Conservation (phyloP, 1,140 invertebrate genomes). For the Goniozus legneri region DNA sequence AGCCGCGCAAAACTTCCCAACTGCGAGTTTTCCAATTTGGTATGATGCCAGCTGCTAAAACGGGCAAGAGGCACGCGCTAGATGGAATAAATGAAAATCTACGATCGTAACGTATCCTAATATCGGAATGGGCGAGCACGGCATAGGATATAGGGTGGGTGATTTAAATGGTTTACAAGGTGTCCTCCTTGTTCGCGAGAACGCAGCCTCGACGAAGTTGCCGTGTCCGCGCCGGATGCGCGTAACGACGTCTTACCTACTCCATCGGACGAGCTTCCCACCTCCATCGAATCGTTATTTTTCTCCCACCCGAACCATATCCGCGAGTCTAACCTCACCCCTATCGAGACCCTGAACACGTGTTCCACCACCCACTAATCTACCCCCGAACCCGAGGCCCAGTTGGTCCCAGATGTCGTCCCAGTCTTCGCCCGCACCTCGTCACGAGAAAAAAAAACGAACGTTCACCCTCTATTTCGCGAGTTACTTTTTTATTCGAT, state of each 20-base stretch:
- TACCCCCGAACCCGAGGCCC: slow-evolving; percentile 19
- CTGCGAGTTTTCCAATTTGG: slow-evolving; percentile 50
- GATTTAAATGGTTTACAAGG: slow-evolving; percentile 47
- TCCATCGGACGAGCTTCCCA: slow-evolving; percentile 30
- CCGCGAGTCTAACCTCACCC: too few relatives aligned
- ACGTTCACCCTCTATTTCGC: too few relatives aligned
- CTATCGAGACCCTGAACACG: slow-evolving; percentile 38
- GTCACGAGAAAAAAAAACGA: too few relatives aligned
- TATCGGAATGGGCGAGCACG: slow-evolving; percentile 24
- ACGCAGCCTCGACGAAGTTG: slow-evolving; percentile 15
- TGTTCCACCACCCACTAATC: slow-evolving; percentile 53
- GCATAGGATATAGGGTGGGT: slow-evolving; percentile 11
- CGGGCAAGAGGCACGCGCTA: slow-evolving; percentile 19
- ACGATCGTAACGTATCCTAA: slow-evolving; percentile 41
- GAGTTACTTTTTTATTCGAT: too few relatives aligned
- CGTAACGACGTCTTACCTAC: slow-evolving; percentile 54
- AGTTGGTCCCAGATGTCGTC: slow-evolving; percentile 48
- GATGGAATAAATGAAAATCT: slow-evolving; percentile 34
- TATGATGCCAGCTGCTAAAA: slow-evolving; percentile 40
- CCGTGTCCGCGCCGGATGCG: slow-evolving; percentile 40
- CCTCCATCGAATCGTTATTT: slow-evolving; percentile 42
- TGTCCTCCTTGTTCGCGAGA: too few relatives aligned
- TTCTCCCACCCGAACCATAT: slow-evolving; percentile 42
- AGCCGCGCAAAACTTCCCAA: slow-evolving; percentile 24
- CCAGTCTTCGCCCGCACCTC: slow-evolving; percentile 36